phyloP scores from a whole-genome alignment of 2,797 vertebrate genomes.

The Rhadinocentrus ornatus region DNA sequence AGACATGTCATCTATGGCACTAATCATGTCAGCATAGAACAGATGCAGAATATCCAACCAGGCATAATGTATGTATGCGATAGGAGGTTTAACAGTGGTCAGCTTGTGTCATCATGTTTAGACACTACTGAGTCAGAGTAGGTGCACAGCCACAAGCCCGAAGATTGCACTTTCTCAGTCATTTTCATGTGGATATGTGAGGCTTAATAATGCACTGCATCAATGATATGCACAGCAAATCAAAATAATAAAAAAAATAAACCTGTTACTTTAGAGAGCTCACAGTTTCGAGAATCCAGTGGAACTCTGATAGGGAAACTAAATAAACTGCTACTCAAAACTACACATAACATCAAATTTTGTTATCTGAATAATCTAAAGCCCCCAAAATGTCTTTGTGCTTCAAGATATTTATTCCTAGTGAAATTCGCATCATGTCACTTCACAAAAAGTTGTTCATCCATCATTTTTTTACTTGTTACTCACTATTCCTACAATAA shows the following conservation, averaged over 20 bases:
- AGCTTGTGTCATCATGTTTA: slow-evolving; percentile 28
- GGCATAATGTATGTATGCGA: slow-evolving; percentile 30
- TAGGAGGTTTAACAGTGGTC: slow-evolving; percentile 26
- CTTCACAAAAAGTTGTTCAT: background rate
- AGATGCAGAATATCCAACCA: background rate
- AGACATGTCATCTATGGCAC: slow-evolving; percentile 22
- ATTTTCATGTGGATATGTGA: slow-evolving; percentile 12
- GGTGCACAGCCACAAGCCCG: slow-evolving; percentile 56
- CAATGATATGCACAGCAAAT: background rate
- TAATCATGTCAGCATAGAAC: slow-evolving; percentile 26
- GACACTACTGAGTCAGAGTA: slow-evolving; percentile 46
- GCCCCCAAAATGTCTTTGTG: too few species aligned
- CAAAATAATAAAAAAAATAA: too few species aligned
- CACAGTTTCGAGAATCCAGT: background rate
- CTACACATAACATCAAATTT: too few species aligned
- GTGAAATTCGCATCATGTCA: background rate
- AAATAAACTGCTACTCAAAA: background rate
- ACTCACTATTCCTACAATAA: background rate
- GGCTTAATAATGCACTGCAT: background rate
- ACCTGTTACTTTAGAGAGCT: background rate
- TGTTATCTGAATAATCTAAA: too few species aligned
- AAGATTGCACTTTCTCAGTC: slow-evolving; percentile 39
- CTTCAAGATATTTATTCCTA: background rate
- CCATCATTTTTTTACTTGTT: background rate
- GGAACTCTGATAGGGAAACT: background rate